Evolutionary conservation across 2,888 invertebrate species (phyloP), one percentile per base, ranked within the genome.

Genomic region (Catocala fraxini): DNA sequence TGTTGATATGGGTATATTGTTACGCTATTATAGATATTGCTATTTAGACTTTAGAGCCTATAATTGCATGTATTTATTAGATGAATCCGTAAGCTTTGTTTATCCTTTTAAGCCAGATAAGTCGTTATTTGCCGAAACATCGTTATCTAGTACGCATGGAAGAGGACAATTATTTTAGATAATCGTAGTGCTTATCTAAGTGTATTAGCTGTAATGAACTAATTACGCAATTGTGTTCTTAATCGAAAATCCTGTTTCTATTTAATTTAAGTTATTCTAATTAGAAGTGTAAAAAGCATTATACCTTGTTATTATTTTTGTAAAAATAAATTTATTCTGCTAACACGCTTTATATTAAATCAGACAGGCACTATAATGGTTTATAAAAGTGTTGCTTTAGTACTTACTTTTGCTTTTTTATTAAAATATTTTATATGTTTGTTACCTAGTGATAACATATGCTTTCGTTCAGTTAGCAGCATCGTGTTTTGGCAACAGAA

Each of bases 401-500:
- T 35, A 49, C 11, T n/a, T 34, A n/a, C n/a, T 6, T n/a, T 15
- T 10, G 10, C 7, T 15, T 68, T 62, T 59, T 62, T 68, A 68
- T 65, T 71, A 64, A 68, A 60, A 6, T 15, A 4, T 13, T 15
- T 46, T 46, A 15, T 9, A 9, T 46, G 9, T 46, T 46, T 46
- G 54, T 59, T 61, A 56, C 65, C 59, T 59, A 68, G 60, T 61
- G 6, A 6, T 15, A 7, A 15, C 71, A 63, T 71, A 65, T 65
- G 65, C 59, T 61, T 64, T 64, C 55, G 62, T 59, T 60, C 46
- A 53, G 60, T 64, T 64, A 69, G 59, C 57, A 65, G 59, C 72
- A 66, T 59, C 59, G 66, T 63, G 66, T 72, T 73, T 73, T 71
- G 69, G 66, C 74, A 65, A 65, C 73, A 65, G 71, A 73, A 71